Evolutionary conservation across 1,140 invertebrate species (phyloP), one percentile per base, ranked within the genome.

Genomic region (Batillaria attramentaria): DNA sequence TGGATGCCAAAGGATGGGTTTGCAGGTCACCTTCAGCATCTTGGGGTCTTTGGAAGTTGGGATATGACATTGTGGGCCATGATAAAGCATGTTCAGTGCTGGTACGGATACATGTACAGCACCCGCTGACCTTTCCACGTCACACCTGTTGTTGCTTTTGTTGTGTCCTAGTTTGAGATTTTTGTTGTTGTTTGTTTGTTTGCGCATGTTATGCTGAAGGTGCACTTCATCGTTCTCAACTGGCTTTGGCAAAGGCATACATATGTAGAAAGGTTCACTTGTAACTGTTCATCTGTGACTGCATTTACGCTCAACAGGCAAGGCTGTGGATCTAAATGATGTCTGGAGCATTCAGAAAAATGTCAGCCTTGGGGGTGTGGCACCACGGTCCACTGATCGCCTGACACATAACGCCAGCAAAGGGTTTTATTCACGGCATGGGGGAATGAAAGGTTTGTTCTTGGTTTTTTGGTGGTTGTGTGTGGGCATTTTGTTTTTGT

Each of bases 291-390:
- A 60, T 60, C n/a, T n/a, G n/a, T n/a, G n/a, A n/a, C n/a, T n/a
- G n/a, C n/a, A n/a, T n/a, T n/a, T n/a, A n/a, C n/a, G n/a, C n/a
- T n/a, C n/a, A n/a, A n/a, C n/a, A n/a, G n/a, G 20, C 57, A 0
- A 60, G 18, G 39, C 41, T 37, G 68, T 43, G 68, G 68, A 70
- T 18, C 68, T 70, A 16, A 46, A 70, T 31, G 68, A 70, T 46
- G 68, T 70, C 13, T 70, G 68, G 68, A 70, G 68, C 35, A 70
- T 70, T 6, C 68, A 70, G 68, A 70, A 46, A 31, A 70, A 70
- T 31, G 68, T 70, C 68, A 70, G 68, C 28, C 41, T 46, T n/a
- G 68, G 68, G 18, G 68, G 68, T 0, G 24, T 39, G 24, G 41
- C 41, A 1, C 24, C 24, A n/a, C 68, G 68, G 24, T n/a, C 37